Base-by-base conservation (phyloP, 2,113 vertebrate genomes). In the Origma solitaria region DNA sequence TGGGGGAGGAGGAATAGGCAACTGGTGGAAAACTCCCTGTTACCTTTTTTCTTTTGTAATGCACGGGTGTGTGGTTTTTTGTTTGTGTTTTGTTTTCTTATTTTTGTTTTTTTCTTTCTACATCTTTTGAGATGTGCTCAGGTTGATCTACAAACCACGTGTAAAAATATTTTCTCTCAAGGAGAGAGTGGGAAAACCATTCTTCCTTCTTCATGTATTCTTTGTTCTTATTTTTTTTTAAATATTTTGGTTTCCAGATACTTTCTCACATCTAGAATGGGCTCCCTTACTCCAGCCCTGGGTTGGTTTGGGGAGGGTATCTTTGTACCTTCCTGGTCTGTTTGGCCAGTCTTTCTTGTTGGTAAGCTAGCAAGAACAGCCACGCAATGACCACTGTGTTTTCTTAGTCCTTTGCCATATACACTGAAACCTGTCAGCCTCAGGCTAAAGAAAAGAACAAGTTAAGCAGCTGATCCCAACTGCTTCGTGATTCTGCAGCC, bases 311-410 rank as follows among this genome's bases (percentile, higher is more conserved):
- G 10, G 7, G 4, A n/a, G 6, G 1, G 28, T 69, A 8, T 50
- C n/a, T 81, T 53, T n/a, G 14, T 68, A 4, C 53, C 13, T 61
- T 77, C 37, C 62, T 20, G 25, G 31, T 27, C 17, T 71, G 28
- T 64, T 80, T 72, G 19, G 13, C 10, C 37, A 31, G 13, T 49
- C 8, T n/a, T 75, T 50, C 38, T 28, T 40, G 7, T 23, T 54
- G 65, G 22, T 0, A 1, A 77, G 28, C 8, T n/a, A 70, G 35
- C 9, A 40, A 13, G 6, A 27, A 12, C 17, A 45, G 30, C 47
- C 54, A 49, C 25, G 35, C 23, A 54, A 9, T 0, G 0, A 7
- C 22, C 42, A 15, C 38, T 25, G 21, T 62, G 27, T 56, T 92
- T 70, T 62, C 61, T 66, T n/a, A 37, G 18, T 62, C 35, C 28